phyloP scores from a whole-genome alignment of 53 echinoderm and acorn worm species.

The Henricia sp. region DNA sequence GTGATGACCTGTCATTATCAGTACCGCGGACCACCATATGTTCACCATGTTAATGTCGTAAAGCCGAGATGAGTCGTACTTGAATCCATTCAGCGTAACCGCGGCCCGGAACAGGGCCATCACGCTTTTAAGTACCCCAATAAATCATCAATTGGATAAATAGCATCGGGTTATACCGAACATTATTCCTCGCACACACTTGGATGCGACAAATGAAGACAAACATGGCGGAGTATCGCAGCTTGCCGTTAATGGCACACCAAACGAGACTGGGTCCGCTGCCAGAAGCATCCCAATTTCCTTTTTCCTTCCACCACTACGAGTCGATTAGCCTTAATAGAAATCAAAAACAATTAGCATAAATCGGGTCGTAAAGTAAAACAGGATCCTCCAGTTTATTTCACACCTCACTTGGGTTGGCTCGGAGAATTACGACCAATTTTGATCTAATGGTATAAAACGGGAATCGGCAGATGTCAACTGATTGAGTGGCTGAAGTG shows the following conservation, averaged over 20 bases:
- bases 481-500: slow-evolving; percentile 38
- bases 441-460: background rate
- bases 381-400: slow-evolving; percentile 24
- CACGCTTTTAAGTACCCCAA: slow-evolving; percentile 46
- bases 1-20: background rate
- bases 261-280: slow-evolving; percentile 15
- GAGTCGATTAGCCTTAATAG: slow-evolving; percentile 36
- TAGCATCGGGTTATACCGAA: slow-evolving; percentile 36
- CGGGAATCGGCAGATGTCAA: background rate
- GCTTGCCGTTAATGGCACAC: slow-evolving; percentile 42
- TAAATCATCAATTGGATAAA: slow-evolving; percentile 53
- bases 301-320: slow-evolving; percentile 3
- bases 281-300: background rate
- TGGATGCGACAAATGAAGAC: slow-evolving; percentile 35
- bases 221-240: slow-evolving; percentile 44
- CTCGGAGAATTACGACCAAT: slow-evolving; percentile 25
- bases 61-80: too few species aligned
- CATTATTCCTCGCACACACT: slow-evolving; percentile 25
- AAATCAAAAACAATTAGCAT: slow-evolving; percentile 60
- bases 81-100: slow-evolving; percentile 29
- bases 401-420: slow-evolving; percentile 37
- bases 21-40: too few species aligned
- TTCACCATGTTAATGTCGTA: slow-evolving; percentile 23
- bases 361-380: slow-evolving; percentile 40
- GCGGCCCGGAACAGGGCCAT: slow-evolving; percentile 39